Percentiles rank a stretch among this genome's conserved stretches.
Evolutionary conservation across 1,140 invertebrate species (phyloP).

Genomic region (Drosophila leontia): DNA sequence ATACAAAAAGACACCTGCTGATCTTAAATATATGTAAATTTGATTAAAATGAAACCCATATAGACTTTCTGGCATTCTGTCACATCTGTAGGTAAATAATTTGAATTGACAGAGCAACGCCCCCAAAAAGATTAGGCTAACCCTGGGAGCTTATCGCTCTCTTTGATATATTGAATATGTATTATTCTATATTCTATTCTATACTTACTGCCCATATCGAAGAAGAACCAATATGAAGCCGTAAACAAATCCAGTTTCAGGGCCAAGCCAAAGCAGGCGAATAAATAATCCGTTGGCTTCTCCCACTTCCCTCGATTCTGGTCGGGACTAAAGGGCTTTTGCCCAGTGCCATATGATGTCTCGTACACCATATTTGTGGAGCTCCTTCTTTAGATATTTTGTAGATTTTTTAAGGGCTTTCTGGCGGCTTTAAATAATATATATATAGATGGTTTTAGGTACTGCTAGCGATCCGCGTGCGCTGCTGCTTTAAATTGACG

Average conservation of each 20-base stretch:
- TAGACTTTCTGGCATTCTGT: neutral
- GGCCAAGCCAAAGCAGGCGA: constrained; percentile 66
- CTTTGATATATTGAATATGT: neutral
- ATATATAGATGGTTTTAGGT: constrained; percentile 15
- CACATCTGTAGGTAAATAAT: neutral
- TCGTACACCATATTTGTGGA: constrained; percentile 68
- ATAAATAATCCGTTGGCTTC: constrained; percentile 68
- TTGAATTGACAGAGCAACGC: constrained; percentile 10
- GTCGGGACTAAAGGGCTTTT: constrained; percentile 72
- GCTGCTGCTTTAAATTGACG: constrained; percentile 63
- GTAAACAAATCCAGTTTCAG: constrained; percentile 70
- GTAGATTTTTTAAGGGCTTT: constrained; percentile 2
- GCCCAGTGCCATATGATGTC: constrained; percentile 73
- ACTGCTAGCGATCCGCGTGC: constrained; percentile 33
- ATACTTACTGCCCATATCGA: constrained; percentile 71
- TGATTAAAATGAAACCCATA: constrained; percentile 4
- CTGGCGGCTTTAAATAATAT: constrained; percentile 6
- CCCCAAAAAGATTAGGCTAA: constrained; percentile 35
- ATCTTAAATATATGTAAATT: neutral
- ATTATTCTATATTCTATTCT: neutral
- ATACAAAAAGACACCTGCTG: neutral
- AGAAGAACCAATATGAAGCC: constrained; percentile 59
- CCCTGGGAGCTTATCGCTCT: neutral
- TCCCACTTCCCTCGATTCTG: constrained; percentile 72
- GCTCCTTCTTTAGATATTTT: neutral